Conservation (phyloP, 2,113 vertebrate species). For the Peromyscus maniculatus region DNA sequence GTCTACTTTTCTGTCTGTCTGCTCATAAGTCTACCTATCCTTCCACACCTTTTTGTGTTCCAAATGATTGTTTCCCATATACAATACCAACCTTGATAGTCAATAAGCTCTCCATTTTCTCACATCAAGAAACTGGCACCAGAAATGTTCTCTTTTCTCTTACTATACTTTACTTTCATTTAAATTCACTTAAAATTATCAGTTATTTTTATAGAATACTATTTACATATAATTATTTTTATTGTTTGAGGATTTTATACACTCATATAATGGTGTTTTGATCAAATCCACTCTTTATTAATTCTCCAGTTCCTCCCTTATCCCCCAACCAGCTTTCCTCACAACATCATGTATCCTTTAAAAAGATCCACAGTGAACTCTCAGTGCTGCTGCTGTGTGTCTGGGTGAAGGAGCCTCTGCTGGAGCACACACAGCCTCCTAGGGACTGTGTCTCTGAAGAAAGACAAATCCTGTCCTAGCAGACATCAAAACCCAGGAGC, state of each 20-base stretch:
- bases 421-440: background rate
- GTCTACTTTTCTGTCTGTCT: background rate
- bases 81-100: background rate
- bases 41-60: background rate
- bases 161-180: background rate
- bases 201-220: background rate
- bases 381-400: background rate
- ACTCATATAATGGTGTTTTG: background rate
- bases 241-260: background rate
- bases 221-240: background rate
- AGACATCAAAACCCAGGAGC: background rate
- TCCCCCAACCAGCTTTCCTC: background rate
- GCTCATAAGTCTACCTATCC: background rate
- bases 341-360: background rate
- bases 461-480: background rate
- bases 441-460: background rate
- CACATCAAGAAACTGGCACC: conserved; percentile 20
- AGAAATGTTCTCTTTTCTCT: background rate
- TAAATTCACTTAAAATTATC: background rate
- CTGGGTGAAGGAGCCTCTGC: background rate
- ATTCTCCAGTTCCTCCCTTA: background rate
- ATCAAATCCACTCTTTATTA: background rate
- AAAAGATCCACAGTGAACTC: background rate
- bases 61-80: background rate
- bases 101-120: background rate